These are phyloP conservation scores for Cettia cetti DNA, from an alignment of 2,113 vertebrate species.

Conservation along the genomic window DNA sequence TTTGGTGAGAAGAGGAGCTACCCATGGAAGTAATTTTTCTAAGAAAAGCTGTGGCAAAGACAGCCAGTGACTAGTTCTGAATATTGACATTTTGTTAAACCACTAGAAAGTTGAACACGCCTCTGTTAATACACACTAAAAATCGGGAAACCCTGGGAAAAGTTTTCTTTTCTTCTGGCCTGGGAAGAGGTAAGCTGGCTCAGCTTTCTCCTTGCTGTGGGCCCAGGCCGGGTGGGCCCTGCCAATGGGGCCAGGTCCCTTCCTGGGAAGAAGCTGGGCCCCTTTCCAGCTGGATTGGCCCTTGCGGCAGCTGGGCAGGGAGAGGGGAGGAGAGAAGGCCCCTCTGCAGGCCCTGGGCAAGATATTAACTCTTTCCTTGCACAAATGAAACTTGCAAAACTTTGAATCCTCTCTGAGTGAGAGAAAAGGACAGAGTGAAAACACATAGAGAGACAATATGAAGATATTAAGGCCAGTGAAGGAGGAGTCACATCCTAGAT, in stretches of 20 bases:
- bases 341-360: background rate
- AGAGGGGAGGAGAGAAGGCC: background rate
- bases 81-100: background rate
- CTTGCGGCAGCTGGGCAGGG: background rate
- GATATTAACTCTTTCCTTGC: background rate
- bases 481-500: background rate
- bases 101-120: background rate
- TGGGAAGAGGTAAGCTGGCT: background rate
- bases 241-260: too few species aligned
- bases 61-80: background rate
- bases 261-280: too few species aligned
- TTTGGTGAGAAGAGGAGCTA: background rate
- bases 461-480: background rate
- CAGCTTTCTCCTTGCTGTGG: fast-evolving
- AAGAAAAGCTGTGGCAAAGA: background rate
- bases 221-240: too few species aligned
- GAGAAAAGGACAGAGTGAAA: background rate
- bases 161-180: background rate
- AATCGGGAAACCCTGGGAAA: background rate
- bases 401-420: background rate
- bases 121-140: background rate
- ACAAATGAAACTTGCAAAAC: background rate
- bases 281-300: background rate
- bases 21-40: background rate
- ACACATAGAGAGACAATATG: background rate